Percentiles rank a stretch among this genome's conserved stretches.
Evolutionary conservation across 2,797 vertebrate species (phyloP).

Genomic region (Huso huso): DNA sequence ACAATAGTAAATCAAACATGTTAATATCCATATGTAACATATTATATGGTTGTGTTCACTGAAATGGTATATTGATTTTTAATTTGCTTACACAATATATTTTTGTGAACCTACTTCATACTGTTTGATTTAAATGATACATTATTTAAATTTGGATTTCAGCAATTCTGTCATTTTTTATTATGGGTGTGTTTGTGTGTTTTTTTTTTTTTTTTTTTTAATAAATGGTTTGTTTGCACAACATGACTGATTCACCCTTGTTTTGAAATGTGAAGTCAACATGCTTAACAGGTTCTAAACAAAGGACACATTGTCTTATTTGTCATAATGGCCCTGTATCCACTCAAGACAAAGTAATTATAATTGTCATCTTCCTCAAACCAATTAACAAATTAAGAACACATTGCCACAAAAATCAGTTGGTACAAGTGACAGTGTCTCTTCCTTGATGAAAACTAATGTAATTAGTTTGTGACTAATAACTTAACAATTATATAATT

Average conservation of each 20-base stretch:
- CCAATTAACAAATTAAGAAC: no score
- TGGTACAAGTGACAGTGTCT: no score
- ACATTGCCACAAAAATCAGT: no score
- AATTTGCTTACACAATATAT: conserved; percentile 11
- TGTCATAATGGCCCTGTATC: no score
- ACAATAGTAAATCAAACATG: not conserved
- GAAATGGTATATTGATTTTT: conserved; percentile 1
- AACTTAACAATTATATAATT: no score
- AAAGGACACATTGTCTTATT: no score
- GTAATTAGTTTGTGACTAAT: no score
- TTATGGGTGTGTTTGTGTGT: conserved; percentile 6
- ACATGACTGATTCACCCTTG: not conserved
- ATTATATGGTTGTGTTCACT: conserved; percentile 12
- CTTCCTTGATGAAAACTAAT: no score
- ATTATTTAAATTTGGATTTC: conserved; percentile 21
- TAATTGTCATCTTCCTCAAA: no score
- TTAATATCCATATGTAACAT: conserved; percentile 19
- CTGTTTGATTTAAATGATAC: conserved; percentile 10
- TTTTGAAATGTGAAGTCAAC: no score
- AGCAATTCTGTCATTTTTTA: conserved; percentile 31
- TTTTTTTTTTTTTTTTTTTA: conserved; percentile 27
- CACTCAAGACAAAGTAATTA: no score
- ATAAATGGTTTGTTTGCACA: conserved; percentile 31
- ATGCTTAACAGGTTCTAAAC: no score
- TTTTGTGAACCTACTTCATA: conserved; percentile 2